A percentile compares a stretch with the other conserved stretches of the same genome.
Conservation (phyloP, 2,888 invertebrate genomes). For the Colletes collaris region DNA sequence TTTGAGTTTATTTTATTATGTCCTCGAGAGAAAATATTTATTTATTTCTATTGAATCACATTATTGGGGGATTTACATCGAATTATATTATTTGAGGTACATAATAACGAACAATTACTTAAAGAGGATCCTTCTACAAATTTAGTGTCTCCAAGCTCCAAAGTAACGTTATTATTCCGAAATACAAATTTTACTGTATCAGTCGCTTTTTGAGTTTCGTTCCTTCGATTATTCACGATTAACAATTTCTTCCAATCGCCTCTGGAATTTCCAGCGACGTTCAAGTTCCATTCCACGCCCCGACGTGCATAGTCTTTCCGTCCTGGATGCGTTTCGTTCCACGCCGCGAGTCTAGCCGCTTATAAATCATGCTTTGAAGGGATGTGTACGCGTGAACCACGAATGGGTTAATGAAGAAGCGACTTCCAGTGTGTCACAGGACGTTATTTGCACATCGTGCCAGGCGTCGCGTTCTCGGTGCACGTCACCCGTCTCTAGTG, state of each 20-base stretch:
- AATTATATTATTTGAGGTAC: too few species aligned
- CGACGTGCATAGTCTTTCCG: conserved; percentile 24
- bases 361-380: conserved; percentile 51
- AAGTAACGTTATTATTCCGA: too few species aligned
- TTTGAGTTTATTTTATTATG: too few species aligned
- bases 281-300: neutral
- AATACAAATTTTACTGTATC: too few species aligned
- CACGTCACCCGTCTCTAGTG: conserved; percentile 1
- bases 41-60: too few species aligned
- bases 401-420: conserved; percentile 58
- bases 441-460: conserved; percentile 37
- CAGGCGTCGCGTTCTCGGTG: conserved; percentile 12
- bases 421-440: conserved; percentile 42
- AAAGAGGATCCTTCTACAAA: too few species aligned
- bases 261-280: neutral
- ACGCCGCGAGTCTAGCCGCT: conserved; percentile 15
- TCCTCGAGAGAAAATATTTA: too few species aligned
- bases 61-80: too few species aligned
- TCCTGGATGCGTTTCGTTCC: conserved; percentile 20
- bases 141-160: too few species aligned
- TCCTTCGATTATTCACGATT: too few species aligned
- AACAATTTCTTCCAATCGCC: neutral
- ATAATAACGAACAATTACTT: too few species aligned
- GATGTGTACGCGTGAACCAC: conserved; percentile 22
- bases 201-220: too few species aligned